Evolutionary conservation across 2,113 vertebrate species (phyloP), one percentile per base, ranked within the genome.

Genomic region (Lathamus discolor): DNA sequence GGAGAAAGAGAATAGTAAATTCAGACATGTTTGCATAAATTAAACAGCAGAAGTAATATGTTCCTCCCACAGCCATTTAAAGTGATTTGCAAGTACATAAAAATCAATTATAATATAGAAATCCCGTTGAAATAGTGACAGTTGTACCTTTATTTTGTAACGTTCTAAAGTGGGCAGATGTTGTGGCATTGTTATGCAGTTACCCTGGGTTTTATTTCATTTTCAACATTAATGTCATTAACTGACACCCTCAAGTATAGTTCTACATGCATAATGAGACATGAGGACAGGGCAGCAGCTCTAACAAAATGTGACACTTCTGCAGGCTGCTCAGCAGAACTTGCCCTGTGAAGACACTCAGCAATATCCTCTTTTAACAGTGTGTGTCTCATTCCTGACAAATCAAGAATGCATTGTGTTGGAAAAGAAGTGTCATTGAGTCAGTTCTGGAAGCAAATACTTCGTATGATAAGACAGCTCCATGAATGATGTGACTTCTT

Each of bases 221-320:
- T 94, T 92, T 88, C 49, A 92, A 39, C 52, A 82, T 78, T 96
- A 93, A 92, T 94, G 93, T 79, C 28, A 79, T 92, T 70, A 88
- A 64, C 33, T 22, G 41, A 55, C 64, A 83, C 13, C 43, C 66
- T 90, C 46, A 41, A 84, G 72, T 78, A n/a, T 4, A 79, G 52
- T 31, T 81, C 62, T 95, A 43, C 41, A 64, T 1, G 4, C 39
- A 49, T 73, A 86, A 88, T 92, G 69, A 93, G 67, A 61, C 15
- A 7, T 20, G 66, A 62, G 25, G 69, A 67, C 51, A 84, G 23
- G 28, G 39, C 27, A 86, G 72, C n/a, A 86, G 27, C 68, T 94
- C 59, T 97, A 96, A 96, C 83, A 88, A 79, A 95, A 82, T 62
- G 37, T 95, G 95, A 92, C 92, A 83, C 57, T 84, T 90, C 43